Evolutionary conservation across 2,888 invertebrate genomes (phyloP), one percentile per base, ranked within the genome.

Genomic region (Leucophenga maculata): DNA sequence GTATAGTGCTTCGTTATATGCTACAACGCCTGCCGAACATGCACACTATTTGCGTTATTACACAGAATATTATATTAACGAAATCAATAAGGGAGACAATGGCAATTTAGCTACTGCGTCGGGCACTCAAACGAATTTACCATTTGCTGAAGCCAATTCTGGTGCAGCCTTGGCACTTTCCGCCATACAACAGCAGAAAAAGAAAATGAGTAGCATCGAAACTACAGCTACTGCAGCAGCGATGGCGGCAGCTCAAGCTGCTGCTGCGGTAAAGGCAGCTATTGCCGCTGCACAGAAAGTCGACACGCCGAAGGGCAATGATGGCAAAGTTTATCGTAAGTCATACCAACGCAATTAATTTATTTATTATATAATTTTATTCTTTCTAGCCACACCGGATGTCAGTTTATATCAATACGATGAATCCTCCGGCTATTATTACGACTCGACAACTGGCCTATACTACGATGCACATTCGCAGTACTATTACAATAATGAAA

Each of bases 381-480:
- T 31, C 22, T 3, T 32, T n/a, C 20, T 71, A 89, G 89, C 92
- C 52, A 90, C 94, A 14, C 99, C 99, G 4, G 98, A 99, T 90
- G 93, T 95, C 11, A 93, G 94, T 65, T 93, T 94, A 48, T 99
- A 97, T 87, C 94, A 96, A 84, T 98, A 95, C 85, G 99, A 99
- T 87, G 96, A 96, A 86, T 92, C 94, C 1, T 97, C 97, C 3
- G 98, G 99, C 0, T 99, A 97, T 86, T 98, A 98, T 86, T 98
- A 97, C 86, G 99, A 99, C 88, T 93, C 96, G 0, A 90, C 91
- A 1, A 98, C 99, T 0, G 96, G 96, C 0, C 91, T 99, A 16
- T 99, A 99, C 88, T 99, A 98, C 87, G 99, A 99, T 90, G 94
- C 97, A 0, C 95, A 93, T 79, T 96, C 98, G 2, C 97, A 95